Conservation (phyloP, 2,888 invertebrate genomes). For the Marasmarcha lunaedactyla region DNA sequence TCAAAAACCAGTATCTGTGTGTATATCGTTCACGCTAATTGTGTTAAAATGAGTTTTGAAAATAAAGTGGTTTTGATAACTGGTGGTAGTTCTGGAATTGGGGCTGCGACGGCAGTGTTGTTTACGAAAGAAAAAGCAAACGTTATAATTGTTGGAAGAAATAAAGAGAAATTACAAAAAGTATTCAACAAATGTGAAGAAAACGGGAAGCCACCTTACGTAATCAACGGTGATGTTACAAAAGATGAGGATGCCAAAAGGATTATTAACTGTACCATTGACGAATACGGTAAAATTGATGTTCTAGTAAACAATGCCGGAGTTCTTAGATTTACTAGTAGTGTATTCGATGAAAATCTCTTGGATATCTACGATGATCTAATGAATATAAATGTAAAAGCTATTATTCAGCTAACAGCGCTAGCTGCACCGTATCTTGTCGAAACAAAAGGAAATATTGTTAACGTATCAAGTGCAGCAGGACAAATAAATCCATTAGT, state of each 20-base stretch:
- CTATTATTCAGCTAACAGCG: slow-evolving; percentile 22
- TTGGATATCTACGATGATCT: slow-evolving; percentile 23
- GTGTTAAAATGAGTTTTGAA: slow-evolving; percentile 14
- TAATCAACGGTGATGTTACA: slow-evolving; percentile 25
- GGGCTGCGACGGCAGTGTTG: slow-evolving; percentile 21
- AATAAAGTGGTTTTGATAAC: slow-evolving; percentile 27
- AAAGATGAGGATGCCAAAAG: slow-evolving; percentile 21
- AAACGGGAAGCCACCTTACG: slow-evolving; percentile 17
- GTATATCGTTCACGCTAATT: not conserved
- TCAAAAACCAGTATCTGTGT: too few species aligned
- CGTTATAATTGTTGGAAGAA: slow-evolving; percentile 26
- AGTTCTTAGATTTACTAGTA: slow-evolving; percentile 11
- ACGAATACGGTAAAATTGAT: slow-evolving; percentile 27
- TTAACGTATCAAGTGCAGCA: slow-evolving; percentile 31
- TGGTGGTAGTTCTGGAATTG: slow-evolving; percentile 29
- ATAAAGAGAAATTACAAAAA: slow-evolving; percentile 20
- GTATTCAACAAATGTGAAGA: slow-evolving; percentile 19
- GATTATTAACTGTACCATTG: slow-evolving; percentile 23
- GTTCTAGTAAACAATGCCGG: slow-evolving; percentile 33
- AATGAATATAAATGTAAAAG: slow-evolving; percentile 25
- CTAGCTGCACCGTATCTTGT: slow-evolving; percentile 25
- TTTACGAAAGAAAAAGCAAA: slow-evolving; percentile 25
- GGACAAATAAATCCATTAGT: slow-evolving; percentile 6
- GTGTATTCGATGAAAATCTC: slow-evolving; percentile 19
- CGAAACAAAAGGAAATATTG: slow-evolving; percentile 28